Conservation (phyloP, 35 echinoderm and acorn worm species). For the Apostichopus californicus region DNA sequence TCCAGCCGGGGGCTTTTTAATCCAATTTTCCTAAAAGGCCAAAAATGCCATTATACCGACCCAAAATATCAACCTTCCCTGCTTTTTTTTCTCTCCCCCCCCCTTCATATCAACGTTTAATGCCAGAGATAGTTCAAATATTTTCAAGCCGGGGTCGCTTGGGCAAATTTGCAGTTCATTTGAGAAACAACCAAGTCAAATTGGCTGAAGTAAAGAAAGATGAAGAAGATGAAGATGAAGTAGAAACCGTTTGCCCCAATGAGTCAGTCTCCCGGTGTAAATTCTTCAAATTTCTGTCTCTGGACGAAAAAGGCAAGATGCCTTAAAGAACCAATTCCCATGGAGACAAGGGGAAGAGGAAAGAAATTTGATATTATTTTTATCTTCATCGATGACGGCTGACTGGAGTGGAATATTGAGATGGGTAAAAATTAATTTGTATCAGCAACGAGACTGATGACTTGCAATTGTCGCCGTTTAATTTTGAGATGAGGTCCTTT, state of each 20-base stretch:
- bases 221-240: not conserved
- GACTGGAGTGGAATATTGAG: not conserved
- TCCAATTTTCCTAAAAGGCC: constrained; percentile 69
- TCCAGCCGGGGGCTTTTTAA: constrained; percentile 65
- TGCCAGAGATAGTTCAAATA: constrained; percentile 61
- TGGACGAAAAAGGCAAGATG: constrained; percentile 37
- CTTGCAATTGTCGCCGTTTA: constrained; percentile 41
- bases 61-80: constrained; percentile 55
- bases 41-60: constrained; percentile 62
- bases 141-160: constrained; percentile 42
- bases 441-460: constrained; percentile 36
- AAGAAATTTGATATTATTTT: constrained; percentile 57
- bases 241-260: not conserved
- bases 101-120: constrained; percentile 6
- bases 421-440: constrained; percentile 55
- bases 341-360: constrained; percentile 4
- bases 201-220: constrained; percentile 33
- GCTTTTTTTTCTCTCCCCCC: not conserved
- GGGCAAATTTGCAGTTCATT: constrained; percentile 58
- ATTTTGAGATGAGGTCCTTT: constrained; percentile 19
- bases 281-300: constrained; percentile 54
- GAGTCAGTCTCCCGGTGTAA: constrained; percentile 34
- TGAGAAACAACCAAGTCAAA: constrained; percentile 51
- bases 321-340: constrained; percentile 44
- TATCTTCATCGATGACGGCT: not conserved